Conservation (phyloP, 2,113 vertebrate genomes). For the Amphiprion percula region DNA sequence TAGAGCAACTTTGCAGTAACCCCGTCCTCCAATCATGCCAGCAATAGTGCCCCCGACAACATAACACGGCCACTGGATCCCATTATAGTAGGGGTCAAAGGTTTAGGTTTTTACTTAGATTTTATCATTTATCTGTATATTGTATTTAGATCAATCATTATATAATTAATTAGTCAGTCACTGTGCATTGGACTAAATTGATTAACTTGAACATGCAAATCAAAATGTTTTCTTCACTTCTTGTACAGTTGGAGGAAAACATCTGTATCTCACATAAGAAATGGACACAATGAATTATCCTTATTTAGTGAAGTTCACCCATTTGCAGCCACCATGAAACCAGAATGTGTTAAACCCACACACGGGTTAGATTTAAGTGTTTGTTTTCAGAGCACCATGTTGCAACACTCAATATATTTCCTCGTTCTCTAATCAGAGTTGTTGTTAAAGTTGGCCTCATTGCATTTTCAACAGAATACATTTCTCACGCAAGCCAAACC, state of each 20-base stretch:
- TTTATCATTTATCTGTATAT: too few species aligned
- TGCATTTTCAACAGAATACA: conserved; percentile 18
- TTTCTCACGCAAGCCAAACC: conserved; percentile 40
- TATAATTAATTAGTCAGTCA: background rate
- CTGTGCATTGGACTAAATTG: too few species aligned
- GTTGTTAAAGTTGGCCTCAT: conserved; percentile 19
- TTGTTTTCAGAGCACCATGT: background rate
- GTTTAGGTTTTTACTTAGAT: too few species aligned
- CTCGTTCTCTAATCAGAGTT: background rate
- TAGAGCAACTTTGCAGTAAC: too few species aligned
- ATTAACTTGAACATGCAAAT: too few species aligned
- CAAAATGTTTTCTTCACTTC: too few species aligned
- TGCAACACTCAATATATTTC: background rate
- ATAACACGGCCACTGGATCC: too few species aligned
- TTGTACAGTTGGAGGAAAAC: background rate
- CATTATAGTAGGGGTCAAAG: too few species aligned
- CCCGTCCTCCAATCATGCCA: too few species aligned
- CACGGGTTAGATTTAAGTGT: background rate
- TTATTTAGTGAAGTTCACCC: background rate
- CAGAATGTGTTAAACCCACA: background rate
- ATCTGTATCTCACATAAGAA: background rate
- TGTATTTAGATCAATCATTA: background rate
- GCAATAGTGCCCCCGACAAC: too few species aligned
- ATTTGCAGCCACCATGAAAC: conserved; percentile 19
- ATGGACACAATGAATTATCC: background rate